Conservation (phyloP, 2,797 vertebrate species). For the Meda fulgida region DNA sequence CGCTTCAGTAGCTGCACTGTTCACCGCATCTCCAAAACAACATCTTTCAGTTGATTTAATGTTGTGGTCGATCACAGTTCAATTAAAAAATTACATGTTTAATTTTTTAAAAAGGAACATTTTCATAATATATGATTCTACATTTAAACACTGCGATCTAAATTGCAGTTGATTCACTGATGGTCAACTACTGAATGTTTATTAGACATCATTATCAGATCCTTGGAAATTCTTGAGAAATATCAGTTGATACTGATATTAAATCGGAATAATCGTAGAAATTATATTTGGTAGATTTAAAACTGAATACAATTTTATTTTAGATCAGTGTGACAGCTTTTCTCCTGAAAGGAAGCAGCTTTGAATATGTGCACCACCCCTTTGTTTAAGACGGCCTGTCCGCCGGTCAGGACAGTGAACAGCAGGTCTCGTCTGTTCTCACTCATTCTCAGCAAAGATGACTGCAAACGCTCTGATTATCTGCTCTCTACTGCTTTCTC, state of each 20-base stretch:
- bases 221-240: neutral
- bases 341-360: neutral
- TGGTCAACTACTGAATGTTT: neutral
- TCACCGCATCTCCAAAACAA: neutral
- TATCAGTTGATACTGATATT: neutral
- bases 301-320: no score
- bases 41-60: neutral
- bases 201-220: neutral
- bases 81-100: neutral
- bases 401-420: neutral
- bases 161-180: neutral
- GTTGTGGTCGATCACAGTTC: neutral
- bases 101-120: neutral
- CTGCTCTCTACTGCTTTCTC: slow-evolving; percentile 17
- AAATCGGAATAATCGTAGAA: neutral
- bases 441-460: neutral
- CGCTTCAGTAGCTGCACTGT: slow-evolving; percentile 9
- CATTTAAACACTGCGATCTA: neutral
- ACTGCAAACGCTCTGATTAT: neutral
- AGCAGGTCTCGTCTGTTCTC: neutral
- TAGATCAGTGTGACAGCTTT: neutral
- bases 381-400: neutral
- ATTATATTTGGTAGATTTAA: neutral
- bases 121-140: neutral
- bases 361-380: slow-evolving; percentile 6